Evolutionary conservation across 2,113 vertebrate species (phyloP).

Genomic region (Rhagologus leucostigma): DNA sequence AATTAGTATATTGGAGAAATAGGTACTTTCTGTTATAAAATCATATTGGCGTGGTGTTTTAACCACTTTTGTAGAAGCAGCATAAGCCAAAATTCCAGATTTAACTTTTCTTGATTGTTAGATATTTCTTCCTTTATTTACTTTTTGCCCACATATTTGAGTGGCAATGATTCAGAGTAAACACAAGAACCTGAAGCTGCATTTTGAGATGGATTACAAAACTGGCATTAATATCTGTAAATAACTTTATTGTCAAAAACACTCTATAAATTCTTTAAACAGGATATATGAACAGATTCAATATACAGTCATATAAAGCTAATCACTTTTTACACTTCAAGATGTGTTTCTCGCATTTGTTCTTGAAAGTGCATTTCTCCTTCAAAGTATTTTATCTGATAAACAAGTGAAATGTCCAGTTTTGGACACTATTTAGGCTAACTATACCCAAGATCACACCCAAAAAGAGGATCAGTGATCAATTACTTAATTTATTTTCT

Average conservation of each 20-base stretch:
- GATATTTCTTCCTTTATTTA: not conserved
- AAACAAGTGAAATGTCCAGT: not conserved
- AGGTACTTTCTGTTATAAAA: not conserved
- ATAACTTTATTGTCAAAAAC: not conserved
- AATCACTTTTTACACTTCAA: not conserved
- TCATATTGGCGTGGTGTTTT: not conserved
- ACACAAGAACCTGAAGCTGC: not conserved
- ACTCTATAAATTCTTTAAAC: not conserved
- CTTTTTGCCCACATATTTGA: not conserved
- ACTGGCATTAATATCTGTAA: not conserved
- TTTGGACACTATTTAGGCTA: not conserved
- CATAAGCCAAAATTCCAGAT: not conserved
- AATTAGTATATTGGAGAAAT: not conserved
- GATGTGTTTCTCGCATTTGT: not conserved
- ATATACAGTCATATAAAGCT: not conserved
- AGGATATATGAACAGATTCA: not conserved
- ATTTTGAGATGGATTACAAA: not conserved
- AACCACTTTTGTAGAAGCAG: not conserved
- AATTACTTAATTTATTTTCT: not conserved
- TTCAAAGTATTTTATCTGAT: not conserved
- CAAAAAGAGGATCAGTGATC: not conserved
- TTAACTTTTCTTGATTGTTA: not conserved
- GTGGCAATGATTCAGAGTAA: not conserved
- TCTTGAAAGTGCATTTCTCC: not conserved
- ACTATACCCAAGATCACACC: not conserved